A percentile compares a stretch with the other conserved stretches of the same genome.
phyloP scores from a whole-genome alignment of 2,113 vertebrate genomes.

The Parotia lawesii region DNA sequence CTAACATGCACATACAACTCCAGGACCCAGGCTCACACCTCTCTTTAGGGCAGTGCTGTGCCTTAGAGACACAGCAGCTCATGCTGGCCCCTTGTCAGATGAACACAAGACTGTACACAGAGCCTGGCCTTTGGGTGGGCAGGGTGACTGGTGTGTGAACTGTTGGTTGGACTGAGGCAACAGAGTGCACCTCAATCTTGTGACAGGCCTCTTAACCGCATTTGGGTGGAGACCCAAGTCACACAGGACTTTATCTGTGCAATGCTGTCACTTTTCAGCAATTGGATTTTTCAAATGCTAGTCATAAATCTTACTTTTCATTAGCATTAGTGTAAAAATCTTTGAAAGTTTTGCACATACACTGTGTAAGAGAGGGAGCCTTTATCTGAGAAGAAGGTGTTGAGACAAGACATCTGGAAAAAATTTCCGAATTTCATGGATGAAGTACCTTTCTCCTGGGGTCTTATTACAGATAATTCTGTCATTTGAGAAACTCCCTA shows the following conservation, averaged over 20 bases:
- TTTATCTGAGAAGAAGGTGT: neutral
- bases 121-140: neutral
- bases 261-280: neutral
- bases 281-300: neutral
- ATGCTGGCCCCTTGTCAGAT: neutral
- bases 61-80: neutral
- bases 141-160: too few species aligned
- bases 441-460: neutral
- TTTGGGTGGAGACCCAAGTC: neutral
- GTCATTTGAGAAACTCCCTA: neutral
- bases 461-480: neutral
- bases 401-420: neutral
- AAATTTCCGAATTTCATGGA: neutral
- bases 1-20: accelerated
- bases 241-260: neutral
- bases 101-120: neutral
- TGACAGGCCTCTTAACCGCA: neutral
- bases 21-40: accelerated
- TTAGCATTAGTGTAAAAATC: neutral
- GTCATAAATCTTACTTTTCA: neutral
- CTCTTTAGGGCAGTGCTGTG: neutral
- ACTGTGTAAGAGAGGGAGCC: neutral
- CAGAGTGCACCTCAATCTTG: neutral
- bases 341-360: neutral
- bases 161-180: neutral